Conservation (phyloP, 2,113 vertebrate species). For the Otocyon megalotis region DNA sequence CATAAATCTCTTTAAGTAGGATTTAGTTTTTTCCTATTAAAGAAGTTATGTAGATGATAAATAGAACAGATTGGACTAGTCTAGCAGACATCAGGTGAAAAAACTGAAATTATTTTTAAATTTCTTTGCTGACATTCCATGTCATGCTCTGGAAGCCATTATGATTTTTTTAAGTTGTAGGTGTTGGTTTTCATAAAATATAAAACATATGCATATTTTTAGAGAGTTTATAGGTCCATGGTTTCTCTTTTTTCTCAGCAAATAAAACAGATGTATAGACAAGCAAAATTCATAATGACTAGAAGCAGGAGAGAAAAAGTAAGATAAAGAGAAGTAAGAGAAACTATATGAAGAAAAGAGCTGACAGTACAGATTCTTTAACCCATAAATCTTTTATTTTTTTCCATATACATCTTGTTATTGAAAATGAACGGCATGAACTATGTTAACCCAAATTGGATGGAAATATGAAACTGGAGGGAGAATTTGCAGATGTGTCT, state of each 20-base stretch:
- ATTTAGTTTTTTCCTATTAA: neutral
- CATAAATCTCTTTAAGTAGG: neutral
- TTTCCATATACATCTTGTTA: neutral
- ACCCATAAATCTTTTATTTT: too few relatives aligned
- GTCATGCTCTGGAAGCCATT: neutral
- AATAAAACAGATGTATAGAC: neutral
- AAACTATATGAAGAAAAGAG: neutral
- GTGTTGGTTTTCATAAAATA: neutral
- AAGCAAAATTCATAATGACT: neutral
- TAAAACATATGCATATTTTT: neutral
- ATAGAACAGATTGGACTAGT: neutral
- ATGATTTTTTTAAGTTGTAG: neutral
- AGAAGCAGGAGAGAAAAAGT: neutral
- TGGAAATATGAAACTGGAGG: neutral
- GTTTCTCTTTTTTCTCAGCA: neutral
- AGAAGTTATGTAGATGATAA: neutral
- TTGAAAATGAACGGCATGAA: neutral
- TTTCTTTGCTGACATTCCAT: neutral
- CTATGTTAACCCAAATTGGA: neutral
- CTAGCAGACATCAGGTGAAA: neutral
- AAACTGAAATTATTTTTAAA: neutral
- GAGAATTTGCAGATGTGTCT: neutral
- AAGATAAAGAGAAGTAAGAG: neutral
- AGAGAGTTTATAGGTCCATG: neutral
- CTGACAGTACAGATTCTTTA: neutral